phyloP scores from a whole-genome alignment of 2,888 invertebrate species.

The Tenodera sinensis region DNA sequence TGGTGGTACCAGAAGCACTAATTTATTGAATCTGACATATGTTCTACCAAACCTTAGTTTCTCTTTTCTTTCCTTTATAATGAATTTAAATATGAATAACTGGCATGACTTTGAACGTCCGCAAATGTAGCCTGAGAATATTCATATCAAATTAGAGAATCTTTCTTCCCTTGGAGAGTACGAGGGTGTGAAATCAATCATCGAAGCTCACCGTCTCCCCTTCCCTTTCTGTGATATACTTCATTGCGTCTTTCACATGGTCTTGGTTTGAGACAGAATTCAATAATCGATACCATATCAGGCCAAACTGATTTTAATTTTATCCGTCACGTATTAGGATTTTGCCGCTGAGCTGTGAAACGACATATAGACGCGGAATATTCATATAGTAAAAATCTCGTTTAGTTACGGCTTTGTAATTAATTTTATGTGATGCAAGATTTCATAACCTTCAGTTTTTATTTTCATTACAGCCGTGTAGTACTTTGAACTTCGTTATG shows the following conservation, averaged over 20 bases:
- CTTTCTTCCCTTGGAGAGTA: not conserved
- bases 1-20: too few relatives aligned
- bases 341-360: not conserved
- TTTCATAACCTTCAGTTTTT: not conserved
- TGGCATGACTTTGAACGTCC: too few relatives aligned
- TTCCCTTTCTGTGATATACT: not conserved
- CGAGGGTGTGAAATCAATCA: not conserved
- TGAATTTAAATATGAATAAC: too few relatives aligned
- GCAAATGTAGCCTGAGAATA: too few relatives aligned
- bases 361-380: not conserved
- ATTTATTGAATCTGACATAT: too few relatives aligned
- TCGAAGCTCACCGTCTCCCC: not conserved
- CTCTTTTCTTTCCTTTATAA: too few relatives aligned
- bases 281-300: not conserved
- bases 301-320: not conserved
- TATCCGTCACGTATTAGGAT: not conserved
- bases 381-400: not conserved
- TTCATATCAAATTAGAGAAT: not conserved
- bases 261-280: not conserved
- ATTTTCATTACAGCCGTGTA: not conserved
- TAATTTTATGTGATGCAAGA: not conserved
- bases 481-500: not conserved
- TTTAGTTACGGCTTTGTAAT: not conserved
- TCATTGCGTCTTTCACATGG: not conserved
- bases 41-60: too few relatives aligned